phyloP scores from a whole-genome alignment of 1,140 invertebrate genomes.

The Caerostris darwini region DNA sequence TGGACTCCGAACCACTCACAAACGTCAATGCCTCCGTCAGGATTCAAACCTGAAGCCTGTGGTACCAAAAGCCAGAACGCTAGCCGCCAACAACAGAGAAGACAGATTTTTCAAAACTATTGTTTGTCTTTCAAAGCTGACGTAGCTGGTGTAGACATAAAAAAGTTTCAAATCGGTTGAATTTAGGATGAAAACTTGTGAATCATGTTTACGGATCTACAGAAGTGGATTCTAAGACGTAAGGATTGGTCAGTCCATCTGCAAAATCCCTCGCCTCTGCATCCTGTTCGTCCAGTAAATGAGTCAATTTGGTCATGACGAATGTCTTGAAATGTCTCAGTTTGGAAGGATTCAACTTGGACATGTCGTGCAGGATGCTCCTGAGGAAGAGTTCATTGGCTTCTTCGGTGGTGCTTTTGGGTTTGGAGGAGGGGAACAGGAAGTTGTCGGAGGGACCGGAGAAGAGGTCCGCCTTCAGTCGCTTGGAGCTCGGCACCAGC shows the following conservation, averaged over 20 bases:
- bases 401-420: neutral
- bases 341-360: neutral
- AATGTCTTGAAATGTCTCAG: constrained; percentile 2
- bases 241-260: neutral
- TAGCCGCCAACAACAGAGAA: no score
- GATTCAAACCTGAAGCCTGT: no score
- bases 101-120: no score
- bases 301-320: neutral
- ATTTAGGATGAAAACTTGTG: no score
- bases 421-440: neutral
- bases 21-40: no score
- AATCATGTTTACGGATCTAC: neutral
- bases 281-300: neutral
- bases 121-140: no score
- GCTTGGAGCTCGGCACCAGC: neutral
- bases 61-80: no score
- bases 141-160: no score
- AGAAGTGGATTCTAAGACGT: neutral
- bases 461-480: neutral
- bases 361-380: neutral
- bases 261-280: neutral
- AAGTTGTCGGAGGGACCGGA: neutral
- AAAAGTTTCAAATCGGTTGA: no score
- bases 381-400: neutral
- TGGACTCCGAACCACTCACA: no score